A percentile compares a stretch with the other conserved stretches of the same genome.
Conservation (phyloP, 2,797 vertebrate genomes). For the Bradypodion pumilum region DNA sequence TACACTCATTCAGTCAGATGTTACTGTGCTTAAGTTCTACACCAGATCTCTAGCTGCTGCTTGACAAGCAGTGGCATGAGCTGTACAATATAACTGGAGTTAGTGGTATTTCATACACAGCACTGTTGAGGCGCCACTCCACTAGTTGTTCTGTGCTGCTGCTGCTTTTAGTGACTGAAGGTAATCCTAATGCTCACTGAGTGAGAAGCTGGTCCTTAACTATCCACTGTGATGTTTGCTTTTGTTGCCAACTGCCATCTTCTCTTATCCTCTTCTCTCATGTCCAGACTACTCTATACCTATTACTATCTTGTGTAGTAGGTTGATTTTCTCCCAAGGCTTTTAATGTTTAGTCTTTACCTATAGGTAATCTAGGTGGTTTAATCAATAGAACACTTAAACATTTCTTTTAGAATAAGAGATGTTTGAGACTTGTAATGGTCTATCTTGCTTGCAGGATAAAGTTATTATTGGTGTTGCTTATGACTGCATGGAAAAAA, state of each 20-base stretch:
- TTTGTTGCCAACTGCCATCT: neutral
- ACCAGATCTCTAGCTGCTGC: neutral
- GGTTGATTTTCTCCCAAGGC: neutral
- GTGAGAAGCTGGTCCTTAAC: neutral
- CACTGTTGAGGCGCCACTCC: too few relatives aligned
- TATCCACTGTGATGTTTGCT: neutral
- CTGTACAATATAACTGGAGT: neutral
- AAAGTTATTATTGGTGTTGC: constrained; percentile 91
- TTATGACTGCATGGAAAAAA: constrained; percentile 90
- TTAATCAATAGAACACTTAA: neutral
- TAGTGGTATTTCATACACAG: neutral
- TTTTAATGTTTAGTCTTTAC: neutral
- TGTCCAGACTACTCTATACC: too few relatives aligned
- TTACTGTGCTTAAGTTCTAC: neutral
- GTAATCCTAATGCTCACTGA: neutral
- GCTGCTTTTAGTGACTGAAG: neutral
- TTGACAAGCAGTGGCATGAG: neutral
- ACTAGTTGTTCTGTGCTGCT: neutral
- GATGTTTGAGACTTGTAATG: neutral
- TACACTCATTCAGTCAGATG: neutral
- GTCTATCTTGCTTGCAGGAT: constrained; percentile 74
- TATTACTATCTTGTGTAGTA: neutral
- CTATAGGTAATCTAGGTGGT: neutral
- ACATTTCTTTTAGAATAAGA: constrained; percentile 14
- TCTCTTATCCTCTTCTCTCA: too few relatives aligned